These are phyloP conservation scores for Chaitophorus viminalis DNA, from an alignment of 2,888 invertebrate genomes.

Conservation along the genomic window DNA sequence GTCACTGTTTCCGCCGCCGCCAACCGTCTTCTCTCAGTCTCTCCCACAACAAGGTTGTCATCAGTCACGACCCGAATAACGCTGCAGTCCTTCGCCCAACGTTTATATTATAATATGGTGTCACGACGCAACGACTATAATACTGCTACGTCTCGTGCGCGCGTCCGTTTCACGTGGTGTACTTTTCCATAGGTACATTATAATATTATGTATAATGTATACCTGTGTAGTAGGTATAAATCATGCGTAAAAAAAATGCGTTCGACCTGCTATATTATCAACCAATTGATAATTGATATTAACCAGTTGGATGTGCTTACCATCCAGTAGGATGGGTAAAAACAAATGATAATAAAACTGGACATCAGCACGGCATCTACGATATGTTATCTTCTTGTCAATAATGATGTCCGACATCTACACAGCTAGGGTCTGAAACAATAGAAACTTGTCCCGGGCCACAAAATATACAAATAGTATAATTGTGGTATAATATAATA, in stretches of 20 bases:
- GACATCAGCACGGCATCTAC: constrained; percentile 6
- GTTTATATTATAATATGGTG: not conserved
- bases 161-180: not conserved
- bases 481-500: no score
- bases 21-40: not conserved
- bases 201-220: not conserved
- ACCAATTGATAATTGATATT: not conserved
- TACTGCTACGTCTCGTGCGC: not conserved
- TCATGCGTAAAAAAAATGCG: not conserved
- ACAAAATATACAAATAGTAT: constrained; percentile 29
- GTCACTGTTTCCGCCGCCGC: constrained; percentile 28
- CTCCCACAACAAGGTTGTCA: constrained; percentile 42
- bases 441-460: constrained; percentile 28
- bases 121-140: constrained; percentile 29
- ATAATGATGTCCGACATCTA: constrained; percentile 26
- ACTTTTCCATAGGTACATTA: not conserved
- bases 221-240: no score
- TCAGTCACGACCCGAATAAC: constrained; percentile 53
- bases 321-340: not conserved
- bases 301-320: not conserved
- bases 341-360: constrained; percentile 27
- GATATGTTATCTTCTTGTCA: constrained; percentile 23
- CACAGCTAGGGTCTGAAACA: constrained; percentile 22
- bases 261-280: not conserved
- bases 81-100: not conserved